Evolutionary conservation across 2,113 vertebrate species (phyloP), one percentile per base, ranked within the genome.

Genomic region (Falcunculus frontatus): DNA sequence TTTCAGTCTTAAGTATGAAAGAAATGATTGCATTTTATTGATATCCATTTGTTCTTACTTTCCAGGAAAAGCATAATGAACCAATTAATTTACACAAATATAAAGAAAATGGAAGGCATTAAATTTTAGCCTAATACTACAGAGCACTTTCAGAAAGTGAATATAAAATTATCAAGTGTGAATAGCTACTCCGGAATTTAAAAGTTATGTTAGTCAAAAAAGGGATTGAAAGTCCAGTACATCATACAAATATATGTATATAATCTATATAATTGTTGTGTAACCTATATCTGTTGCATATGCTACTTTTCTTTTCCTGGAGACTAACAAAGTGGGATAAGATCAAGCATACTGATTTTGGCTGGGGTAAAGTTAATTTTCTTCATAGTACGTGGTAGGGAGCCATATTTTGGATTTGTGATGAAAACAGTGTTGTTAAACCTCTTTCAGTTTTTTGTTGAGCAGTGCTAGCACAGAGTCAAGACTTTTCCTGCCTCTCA

Each of bases 331-430:
- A 81, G 67, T 22, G 1, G 1, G 18, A 7, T 39, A 53, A 87
- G 29, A 63, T 9, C 9, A 68, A 44, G 8, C 37, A 14, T 41
- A 39, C 10, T 37, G 6, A 22, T 30, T 67, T 88, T 14, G n/a
- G 5, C 17, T 52, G 17, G 6, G 3, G 3, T 59, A 29, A 35
- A 23, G 13, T 65, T 52, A 46, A 33, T 89, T 82, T 82, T 46
- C 16, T n/a, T 59, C 9, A 21, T 7, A 15, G 23, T n/a, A 29
- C 0, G 0, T 59, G 29, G 9, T 20, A 67, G 29, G 19, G 10
- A 39, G 13, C 7, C 44, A 20, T 33, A 13, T n/a, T 74, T 57
- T 42, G 14, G 22, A 57, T 57, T 50, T 57, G 41, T 67, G 53
- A 46, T 46, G 7, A 46, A 39, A 52, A 46, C 18, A 50, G 19